These are phyloP conservation scores for Caiman crocodilus DNA, from an alignment of 2,797 vertebrate species.

Conservation along the genomic window DNA sequence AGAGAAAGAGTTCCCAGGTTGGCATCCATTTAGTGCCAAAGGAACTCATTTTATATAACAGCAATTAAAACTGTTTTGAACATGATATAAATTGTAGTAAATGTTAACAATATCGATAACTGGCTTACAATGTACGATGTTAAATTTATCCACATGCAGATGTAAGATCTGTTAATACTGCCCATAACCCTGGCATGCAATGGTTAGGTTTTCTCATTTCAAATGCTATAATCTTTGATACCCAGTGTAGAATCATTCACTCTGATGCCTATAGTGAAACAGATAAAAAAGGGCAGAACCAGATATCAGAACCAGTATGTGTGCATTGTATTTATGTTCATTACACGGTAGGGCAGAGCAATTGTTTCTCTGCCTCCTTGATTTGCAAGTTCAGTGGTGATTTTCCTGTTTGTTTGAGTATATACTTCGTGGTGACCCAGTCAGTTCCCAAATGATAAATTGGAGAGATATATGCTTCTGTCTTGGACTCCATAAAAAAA, in stretches of 20 bases:
- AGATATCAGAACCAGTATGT: background rate
- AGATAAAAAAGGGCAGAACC: background rate
- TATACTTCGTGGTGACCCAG: background rate
- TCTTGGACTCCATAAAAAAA: background rate
- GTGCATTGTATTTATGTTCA: background rate
- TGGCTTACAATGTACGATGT: background rate
- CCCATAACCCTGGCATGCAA: too few relatives aligned
- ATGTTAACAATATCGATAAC: conserved; percentile 26
- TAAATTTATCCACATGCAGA: too few relatives aligned
- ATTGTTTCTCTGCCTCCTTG: background rate
- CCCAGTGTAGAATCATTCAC: background rate
- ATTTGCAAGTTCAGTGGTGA: background rate
- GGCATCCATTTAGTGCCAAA: background rate
- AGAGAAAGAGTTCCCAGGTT: background rate
- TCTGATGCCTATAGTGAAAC: background rate
- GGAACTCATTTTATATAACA: conserved; percentile 26
- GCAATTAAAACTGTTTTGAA: conserved; percentile 8
- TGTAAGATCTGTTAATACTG: too few relatives aligned
- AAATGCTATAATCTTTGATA: background rate
- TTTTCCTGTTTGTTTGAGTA: background rate
- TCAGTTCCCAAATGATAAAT: background rate
- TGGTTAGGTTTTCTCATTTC: background rate
- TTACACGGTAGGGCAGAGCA: background rate
- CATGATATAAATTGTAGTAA: background rate
- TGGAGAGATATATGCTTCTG: background rate